These are phyloP conservation scores for Scotopteryx bipunctaria DNA, from an alignment of 2,888 invertebrate species.

Conservation along the genomic window DNA sequence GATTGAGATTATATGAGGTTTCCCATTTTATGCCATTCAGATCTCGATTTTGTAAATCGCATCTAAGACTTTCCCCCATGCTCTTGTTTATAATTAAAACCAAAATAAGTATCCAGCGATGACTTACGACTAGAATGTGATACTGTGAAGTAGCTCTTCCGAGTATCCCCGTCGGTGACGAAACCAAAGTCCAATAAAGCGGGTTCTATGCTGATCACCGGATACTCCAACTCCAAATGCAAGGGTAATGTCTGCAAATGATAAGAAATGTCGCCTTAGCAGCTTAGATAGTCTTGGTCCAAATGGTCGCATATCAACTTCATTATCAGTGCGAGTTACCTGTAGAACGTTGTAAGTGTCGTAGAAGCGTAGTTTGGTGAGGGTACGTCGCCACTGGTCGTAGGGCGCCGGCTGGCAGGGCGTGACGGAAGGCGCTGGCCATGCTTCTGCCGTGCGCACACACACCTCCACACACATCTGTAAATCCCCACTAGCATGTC, in stretches of 20 bases:
- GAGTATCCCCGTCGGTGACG: conserved; percentile 57
- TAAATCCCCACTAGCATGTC: too few species aligned
- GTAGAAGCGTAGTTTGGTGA: conserved; percentile 46
- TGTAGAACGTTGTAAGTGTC: conserved; percentile 47
- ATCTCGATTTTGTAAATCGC: too few species aligned
- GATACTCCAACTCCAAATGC: conserved; percentile 57
- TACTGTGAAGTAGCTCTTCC: conserved; percentile 61
- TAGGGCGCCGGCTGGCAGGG: conserved; percentile 3
- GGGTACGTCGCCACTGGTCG: conserved; percentile 14
- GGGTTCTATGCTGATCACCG: conserved; percentile 51
- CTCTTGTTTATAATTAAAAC: too few species aligned
- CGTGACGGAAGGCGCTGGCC: conserved; percentile 35
- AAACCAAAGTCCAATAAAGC: conserved; percentile 54
- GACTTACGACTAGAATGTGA: conserved; percentile 65
- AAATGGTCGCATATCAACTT: too few species aligned
- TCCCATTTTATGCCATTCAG: too few species aligned
- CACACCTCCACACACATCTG: conserved; percentile 54
- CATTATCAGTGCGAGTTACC: too few species aligned
- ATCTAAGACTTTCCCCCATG: too few species aligned
- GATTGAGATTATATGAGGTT: too few species aligned
- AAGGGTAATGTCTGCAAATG: conserved; percentile 53
- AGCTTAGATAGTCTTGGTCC: too few species aligned
- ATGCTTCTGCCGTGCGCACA: conserved; percentile 40
- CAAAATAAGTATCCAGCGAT: too few species aligned
- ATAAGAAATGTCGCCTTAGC: too few species aligned